phyloP scores from a whole-genome alignment of 2,888 invertebrate genomes.

The Polyploca ridens region DNA sequence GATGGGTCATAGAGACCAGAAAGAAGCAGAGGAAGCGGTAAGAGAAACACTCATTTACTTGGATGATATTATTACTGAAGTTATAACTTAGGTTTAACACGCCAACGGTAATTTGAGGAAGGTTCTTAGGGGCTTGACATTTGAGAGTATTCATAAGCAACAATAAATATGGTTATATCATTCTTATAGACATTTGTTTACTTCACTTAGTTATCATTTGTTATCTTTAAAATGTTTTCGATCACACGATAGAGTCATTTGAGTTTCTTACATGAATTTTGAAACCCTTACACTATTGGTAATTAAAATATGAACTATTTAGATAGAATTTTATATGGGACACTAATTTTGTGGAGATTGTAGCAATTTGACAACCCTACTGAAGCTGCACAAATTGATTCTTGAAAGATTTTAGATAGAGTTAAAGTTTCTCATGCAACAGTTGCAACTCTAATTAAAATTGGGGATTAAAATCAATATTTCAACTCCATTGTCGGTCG shows the following conservation, averaged over 20 bases:
- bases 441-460: neutral
- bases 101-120: slow-evolving; percentile 1
- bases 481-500: neutral
- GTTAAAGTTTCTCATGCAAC: too few relatives aligned
- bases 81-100: neutral
- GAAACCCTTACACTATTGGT: too few relatives aligned
- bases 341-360: too few relatives aligned
- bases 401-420: neutral
- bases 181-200: neutral
- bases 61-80: neutral
- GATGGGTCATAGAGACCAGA: slow-evolving; percentile 91
- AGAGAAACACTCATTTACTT: slow-evolving; percentile 43
- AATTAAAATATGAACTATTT: too few relatives aligned
- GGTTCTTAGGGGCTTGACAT: neutral
- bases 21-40: slow-evolving; percentile 92
- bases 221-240: neutral
- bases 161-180: neutral
- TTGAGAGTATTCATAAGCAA: neutral
- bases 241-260: too few relatives aligned
- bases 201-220: neutral
- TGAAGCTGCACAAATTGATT: neutral
- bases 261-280: too few relatives aligned
- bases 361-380: neutral
- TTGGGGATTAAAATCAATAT: slow-evolving; percentile 3
- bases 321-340: too few relatives aligned